phyloP scores from a whole-genome alignment of 2,888 invertebrate genomes.

The Mycalesis mineus region DNA sequence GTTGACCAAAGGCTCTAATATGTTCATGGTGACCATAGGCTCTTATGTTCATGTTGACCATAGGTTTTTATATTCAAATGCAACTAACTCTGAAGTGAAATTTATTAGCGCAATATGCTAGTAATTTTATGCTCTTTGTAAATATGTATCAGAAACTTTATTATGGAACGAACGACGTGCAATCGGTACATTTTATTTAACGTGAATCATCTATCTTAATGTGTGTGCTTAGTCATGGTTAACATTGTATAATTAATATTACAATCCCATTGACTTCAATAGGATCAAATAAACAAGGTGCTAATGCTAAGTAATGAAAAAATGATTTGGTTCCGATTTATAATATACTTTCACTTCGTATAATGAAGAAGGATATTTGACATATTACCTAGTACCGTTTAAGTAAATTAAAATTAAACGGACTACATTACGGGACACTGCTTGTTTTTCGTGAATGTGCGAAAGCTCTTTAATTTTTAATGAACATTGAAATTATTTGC shows the following conservation, averaged over 20 bases:
- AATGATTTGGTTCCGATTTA: conserved; percentile 6
- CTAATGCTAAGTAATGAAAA: conserved; percentile 29
- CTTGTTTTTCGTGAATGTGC: too few relatives aligned
- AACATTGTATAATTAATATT: conserved; percentile 28
- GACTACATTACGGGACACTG: too few relatives aligned
- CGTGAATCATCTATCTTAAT: conserved; percentile 27
- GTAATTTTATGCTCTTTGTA: conserved; percentile 23
- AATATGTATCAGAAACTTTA: conserved; percentile 15
- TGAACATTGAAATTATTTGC: too few relatives aligned
- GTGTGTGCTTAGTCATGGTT: conserved; percentile 37
- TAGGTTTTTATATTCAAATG: too few relatives aligned
- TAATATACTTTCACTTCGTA: not conserved
- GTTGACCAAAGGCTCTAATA: too few relatives aligned
- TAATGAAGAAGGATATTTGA: conserved; percentile 3
- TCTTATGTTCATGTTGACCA: too few relatives aligned
- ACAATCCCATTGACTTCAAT: conserved; percentile 33
- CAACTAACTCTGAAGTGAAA: too few relatives aligned
- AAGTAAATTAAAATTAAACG: too few relatives aligned
- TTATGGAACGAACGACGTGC: conserved; percentile 16
- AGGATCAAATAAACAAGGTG: conserved; percentile 39
- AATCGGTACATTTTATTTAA: conserved; percentile 23
- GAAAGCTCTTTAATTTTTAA: too few relatives aligned
- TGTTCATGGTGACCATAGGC: too few relatives aligned
- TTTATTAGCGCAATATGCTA: not conserved
- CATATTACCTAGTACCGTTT: not conserved